phyloP scores from a whole-genome alignment of 2,113 vertebrate species.

The Ceyx cyanopectus region DNA sequence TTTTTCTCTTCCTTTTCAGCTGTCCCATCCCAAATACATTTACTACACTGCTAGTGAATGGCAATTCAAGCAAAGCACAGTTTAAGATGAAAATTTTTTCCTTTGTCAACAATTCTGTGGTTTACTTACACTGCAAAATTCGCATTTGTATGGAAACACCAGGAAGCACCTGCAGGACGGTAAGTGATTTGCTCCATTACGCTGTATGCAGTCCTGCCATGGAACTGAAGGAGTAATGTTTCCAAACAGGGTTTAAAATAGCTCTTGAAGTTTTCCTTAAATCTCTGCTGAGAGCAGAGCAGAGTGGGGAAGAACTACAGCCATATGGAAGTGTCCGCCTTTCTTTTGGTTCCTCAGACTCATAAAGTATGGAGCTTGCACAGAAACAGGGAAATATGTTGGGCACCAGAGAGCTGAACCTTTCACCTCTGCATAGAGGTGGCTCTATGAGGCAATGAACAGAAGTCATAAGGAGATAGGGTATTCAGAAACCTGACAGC shows the following conservation, averaged over 20 bases:
- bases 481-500: not conserved
- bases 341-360: not conserved
- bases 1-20: constrained; percentile 69
- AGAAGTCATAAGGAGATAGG: not conserved
- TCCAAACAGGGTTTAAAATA: not conserved
- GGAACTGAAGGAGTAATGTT: not conserved
- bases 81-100: constrained; percentile 88
- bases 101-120: constrained; percentile 80
- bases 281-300: not conserved
- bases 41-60: constrained; percentile 85
- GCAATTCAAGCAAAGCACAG: constrained; percentile 83
- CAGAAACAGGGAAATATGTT: not conserved
- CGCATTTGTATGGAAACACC: constrained; percentile 82
- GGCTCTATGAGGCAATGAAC: not conserved
- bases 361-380: not conserved
- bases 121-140: constrained; percentile 90
- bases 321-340: not conserved
- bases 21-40: constrained; percentile 78
- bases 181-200: constrained; percentile 59
- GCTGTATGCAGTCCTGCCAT: not conserved
- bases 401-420: not conserved
- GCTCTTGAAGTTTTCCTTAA: not conserved
- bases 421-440: not conserved
- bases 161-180: constrained; percentile 78
- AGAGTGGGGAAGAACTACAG: not conserved